Conservation (phyloP, 2,113 vertebrate genomes). For the Misgurnus anguillicaudatus region DNA sequence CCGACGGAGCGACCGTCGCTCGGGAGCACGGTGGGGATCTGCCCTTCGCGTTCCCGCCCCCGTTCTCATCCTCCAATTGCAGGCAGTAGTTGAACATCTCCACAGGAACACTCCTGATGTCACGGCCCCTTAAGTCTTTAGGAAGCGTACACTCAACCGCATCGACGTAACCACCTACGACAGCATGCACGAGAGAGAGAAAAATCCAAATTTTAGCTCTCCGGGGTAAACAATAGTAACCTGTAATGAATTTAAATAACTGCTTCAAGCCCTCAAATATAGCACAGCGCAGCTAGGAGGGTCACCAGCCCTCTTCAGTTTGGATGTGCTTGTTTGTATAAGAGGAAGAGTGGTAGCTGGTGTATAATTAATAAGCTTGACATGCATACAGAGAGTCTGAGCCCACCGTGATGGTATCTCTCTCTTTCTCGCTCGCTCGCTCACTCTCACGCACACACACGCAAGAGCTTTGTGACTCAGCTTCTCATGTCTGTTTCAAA, state of each 20-base stretch:
- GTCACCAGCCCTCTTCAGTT: conserved; percentile 14
- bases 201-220: not conserved
- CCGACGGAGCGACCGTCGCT: conserved; percentile 70
- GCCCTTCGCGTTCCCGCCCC: conserved; percentile 69
- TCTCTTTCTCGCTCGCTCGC: not conserved
- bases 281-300: not conserved
- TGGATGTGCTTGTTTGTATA: conserved; percentile 4
- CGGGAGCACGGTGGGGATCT: conserved; percentile 82
- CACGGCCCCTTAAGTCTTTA: conserved; percentile 94
- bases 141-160: conserved; percentile 95
- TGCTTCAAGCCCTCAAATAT: conserved; percentile 18
- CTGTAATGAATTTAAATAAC: conserved; percentile 34
- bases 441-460: not conserved
- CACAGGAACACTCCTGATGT: conserved; percentile 92
- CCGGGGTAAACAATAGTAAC: not conserved
- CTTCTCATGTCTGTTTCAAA: conserved; percentile 39
- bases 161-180: conserved; percentile 89
- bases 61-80: conserved; percentile 90
- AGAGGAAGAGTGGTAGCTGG: conserved; percentile 4
- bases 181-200: conserved; percentile 43
- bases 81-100: conserved; percentile 99
- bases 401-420: conserved; percentile 36
- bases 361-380: conserved; percentile 29
- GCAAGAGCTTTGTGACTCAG: conserved; percentile 38
- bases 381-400: conserved; percentile 14